A percentile compares a stretch with the other conserved stretches of the same genome.
Conservation (phyloP, 2,797 vertebrate species). For the Discoglossus pictus region DNA sequence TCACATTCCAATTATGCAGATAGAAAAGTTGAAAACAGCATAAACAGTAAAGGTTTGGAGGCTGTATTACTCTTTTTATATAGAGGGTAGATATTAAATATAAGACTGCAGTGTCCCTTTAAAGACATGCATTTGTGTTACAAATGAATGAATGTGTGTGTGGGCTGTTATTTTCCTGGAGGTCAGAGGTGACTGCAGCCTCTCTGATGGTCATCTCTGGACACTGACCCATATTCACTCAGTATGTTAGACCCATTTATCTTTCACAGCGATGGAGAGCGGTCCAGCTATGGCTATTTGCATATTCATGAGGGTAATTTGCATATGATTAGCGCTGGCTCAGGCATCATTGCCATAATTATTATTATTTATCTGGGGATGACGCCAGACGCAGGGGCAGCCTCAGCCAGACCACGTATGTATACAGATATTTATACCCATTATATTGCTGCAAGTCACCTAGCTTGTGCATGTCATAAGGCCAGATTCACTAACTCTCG, state of each 20-base stretch:
- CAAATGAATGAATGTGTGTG: no score
- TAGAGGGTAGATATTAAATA: no score
- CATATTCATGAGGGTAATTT: conserved; percentile 44
- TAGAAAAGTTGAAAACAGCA: no score
- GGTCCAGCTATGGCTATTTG: conserved; percentile 7
- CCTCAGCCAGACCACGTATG: conserved; percentile 17
- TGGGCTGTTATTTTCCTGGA: no score
- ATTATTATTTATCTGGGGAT: conserved; percentile 36
- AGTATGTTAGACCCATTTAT: conserved; percentile 34
- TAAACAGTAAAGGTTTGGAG: no score
- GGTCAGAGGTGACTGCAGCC: not conserved
- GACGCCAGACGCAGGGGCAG: conserved; percentile 14
- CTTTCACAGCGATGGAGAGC: conserved; percentile 18
- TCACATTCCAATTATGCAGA: no score
- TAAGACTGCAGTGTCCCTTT: no score
- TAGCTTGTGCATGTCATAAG: not conserved
- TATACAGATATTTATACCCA: conserved; percentile 21
- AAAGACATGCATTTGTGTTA: no score
- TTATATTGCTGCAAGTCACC: not conserved
- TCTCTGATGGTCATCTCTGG: conserved; percentile 10
- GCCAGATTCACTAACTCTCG: no score
- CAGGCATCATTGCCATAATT: conserved; percentile 44
- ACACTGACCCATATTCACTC: conserved; percentile 38
- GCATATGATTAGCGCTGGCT: conserved; percentile 44
- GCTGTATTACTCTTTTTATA: no score